phyloP scores from a whole-genome alignment of 2,113 vertebrate species.

The Grantiella picta region DNA sequence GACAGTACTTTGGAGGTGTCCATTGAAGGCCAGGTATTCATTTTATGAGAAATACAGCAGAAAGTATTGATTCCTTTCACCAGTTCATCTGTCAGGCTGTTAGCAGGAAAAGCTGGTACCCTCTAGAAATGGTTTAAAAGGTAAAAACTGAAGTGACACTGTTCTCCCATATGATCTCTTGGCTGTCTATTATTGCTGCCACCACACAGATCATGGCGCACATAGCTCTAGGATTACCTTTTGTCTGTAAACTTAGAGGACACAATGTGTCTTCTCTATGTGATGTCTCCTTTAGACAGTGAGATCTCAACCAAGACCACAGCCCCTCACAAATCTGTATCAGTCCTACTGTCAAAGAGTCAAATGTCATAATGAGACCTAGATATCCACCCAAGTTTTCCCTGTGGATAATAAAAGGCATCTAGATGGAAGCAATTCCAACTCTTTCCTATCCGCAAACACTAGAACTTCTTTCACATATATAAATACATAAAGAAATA shows the following conservation, averaged over 20 bases:
- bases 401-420: neutral
- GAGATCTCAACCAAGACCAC: neutral
- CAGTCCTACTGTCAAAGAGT: neutral
- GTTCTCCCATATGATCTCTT: neutral
- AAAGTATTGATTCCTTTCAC: neutral
- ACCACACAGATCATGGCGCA: neutral
- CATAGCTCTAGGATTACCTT: neutral
- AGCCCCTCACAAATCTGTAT: neutral
- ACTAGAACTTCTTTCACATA: neutral
- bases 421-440: neutral
- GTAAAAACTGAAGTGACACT: neutral
- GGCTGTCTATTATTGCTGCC: neutral
- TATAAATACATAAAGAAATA: neutral
- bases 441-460: neutral
- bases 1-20: neutral
- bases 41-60: neutral
- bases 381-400: neutral
- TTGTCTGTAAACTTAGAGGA: neutral
- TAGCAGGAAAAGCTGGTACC: neutral
- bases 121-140: neutral
- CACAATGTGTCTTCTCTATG: neutral
- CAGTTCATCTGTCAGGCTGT: neutral
- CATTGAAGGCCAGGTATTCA: neutral
- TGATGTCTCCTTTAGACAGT: neutral
- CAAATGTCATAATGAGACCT: neutral